Base-by-base conservation (phyloP, 2,888 invertebrate genomes). In the Ditylenchus weischeri region DNA sequence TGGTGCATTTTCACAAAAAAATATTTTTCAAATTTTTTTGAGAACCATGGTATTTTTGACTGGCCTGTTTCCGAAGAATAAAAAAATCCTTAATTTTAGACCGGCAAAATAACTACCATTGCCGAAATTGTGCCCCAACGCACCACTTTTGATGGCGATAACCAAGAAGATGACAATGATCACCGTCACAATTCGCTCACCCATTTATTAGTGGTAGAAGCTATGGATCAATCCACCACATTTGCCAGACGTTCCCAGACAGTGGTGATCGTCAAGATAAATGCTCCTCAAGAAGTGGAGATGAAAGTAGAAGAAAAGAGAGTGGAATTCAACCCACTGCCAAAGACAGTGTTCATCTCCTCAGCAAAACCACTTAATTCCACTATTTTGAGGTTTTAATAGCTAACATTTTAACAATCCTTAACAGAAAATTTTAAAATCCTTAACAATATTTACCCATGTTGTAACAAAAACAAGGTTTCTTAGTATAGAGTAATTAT, bases 321-420 rank as follows among this genome's bases (percentile, higher is more conserved):
- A 19, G 60, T 75, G 15, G 70, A 72, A 51, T 81, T 81, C 73
- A 70, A 78, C 8, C 80, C 81, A 6, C 70, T 81, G 21, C 81
- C 80, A 0, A 75, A 75, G 10, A 82, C 78, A 3, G 70, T 81
- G 15, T 81, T 76, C 70, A 77, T 81, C 6, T 79, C 81, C 0
- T 75, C 77, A 8, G 76, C 76, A 51, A 82, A 81, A 61, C 72
- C 76, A 0, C 69, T 74, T 1, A 80, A 79, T 48, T 76, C 76
- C 61, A 73, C 75, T 19, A 71, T 80, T 38, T 60, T 80, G 13
- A 74, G 51, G 72, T 71, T 36, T 68, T 50, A 43, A 10, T 43
- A 43, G n/a, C n/a, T n/a, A n/a, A n/a, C n/a, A 43, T 29, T 2
- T 5, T 29, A 29, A 29, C 29, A 29, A 5, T 29, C 5, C 29